Conservation (phyloP, 2,888 invertebrate species). For the Eupithecia exiguata region DNA sequence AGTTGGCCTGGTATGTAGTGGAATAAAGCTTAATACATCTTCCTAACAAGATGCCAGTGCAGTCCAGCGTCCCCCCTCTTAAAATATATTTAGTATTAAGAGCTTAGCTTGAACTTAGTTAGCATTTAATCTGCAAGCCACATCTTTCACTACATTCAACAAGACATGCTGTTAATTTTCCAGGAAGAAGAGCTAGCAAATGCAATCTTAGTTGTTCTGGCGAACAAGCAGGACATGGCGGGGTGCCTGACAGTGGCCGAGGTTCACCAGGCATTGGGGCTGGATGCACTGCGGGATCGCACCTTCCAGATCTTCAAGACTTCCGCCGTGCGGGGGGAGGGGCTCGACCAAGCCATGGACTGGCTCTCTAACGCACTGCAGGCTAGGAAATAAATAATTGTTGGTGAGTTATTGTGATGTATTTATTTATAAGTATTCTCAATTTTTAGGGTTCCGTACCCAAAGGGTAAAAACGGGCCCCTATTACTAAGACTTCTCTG, state of each 20-base stretch:
- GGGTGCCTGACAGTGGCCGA: constrained; percentile 98
- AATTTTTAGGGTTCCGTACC: no score
- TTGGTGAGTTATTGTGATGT: constrained; percentile 9
- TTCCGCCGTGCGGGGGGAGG: constrained; percentile 98
- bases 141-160: not conserved
- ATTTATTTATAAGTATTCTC: no score
- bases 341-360: constrained; percentile 99
- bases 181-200: constrained; percentile 98
- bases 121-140: not conserved
- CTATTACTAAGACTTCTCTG: no score
- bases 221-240: constrained; percentile 99
- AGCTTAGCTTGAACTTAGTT: no score
- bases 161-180: constrained; percentile 36
- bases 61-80: not conserved
- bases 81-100: no score
- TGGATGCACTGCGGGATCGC: constrained; percentile 97
- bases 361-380: constrained; percentile 97
- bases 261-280: constrained; percentile 97
- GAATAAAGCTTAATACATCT: no score
- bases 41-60: not conserved
- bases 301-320: constrained; percentile 99
- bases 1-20: no score
- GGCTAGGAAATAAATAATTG: constrained; percentile 89
- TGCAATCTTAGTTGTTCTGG: constrained; percentile 97
- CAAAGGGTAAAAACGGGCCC: no score